phyloP scores from a whole-genome alignment of 1,140 invertebrate genomes.

The Zaprionus kolodkinae region DNA sequence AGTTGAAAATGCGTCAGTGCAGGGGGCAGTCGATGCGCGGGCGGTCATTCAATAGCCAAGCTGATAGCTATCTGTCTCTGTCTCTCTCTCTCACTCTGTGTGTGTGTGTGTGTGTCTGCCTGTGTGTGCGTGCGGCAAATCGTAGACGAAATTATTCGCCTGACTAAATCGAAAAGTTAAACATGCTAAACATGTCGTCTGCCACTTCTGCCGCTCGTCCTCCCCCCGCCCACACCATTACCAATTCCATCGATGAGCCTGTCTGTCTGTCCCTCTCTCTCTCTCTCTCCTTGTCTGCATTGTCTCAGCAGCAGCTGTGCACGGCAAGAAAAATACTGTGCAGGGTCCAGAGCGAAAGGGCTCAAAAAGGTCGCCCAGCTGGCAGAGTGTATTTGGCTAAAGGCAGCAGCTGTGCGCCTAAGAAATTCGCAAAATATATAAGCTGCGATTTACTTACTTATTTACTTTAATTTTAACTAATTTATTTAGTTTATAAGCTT shows the following conservation, averaged over 20 bases:
- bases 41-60: slow-evolving; percentile 34
- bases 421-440: no score
- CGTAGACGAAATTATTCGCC: slow-evolving; percentile 73
- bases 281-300: neutral
- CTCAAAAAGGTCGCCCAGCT: no score
- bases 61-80: slow-evolving; percentile 19
- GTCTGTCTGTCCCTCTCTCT: neutral
- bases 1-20: slow-evolving; percentile 44
- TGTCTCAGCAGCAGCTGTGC: slow-evolving; percentile 5
- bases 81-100: neutral
- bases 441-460: no score
- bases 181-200: slow-evolving; percentile 79
- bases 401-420: no score
- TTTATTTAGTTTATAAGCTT: no score
- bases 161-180: slow-evolving; percentile 77
- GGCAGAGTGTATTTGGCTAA: no score
- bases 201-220: slow-evolving; percentile 58
- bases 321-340: neutral
- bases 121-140: slow-evolving; percentile 52
- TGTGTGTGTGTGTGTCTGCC: slow-evolving; percentile 4
- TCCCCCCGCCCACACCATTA: slow-evolving; percentile 42
- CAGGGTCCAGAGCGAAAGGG: no score
- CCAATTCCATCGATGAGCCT: neutral
- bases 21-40: slow-evolving; percentile 5
- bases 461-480: no score